phyloP scores from a whole-genome alignment of 2,113 vertebrate species.

The Lophotis ruficrista region DNA sequence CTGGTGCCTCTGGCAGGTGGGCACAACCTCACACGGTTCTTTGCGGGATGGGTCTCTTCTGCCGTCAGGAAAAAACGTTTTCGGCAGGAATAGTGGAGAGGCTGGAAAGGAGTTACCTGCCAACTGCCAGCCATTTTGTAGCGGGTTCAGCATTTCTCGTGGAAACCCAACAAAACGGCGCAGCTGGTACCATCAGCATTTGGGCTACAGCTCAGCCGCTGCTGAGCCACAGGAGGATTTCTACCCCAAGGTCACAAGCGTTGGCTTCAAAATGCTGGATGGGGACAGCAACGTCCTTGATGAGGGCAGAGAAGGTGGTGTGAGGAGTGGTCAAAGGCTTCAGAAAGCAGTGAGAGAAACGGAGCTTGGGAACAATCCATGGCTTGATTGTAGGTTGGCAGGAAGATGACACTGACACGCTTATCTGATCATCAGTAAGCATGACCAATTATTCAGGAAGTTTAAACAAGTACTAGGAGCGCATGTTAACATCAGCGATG shows the following conservation, averaged over 20 bases:
- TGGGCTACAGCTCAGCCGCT: not conserved
- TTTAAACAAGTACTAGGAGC: not conserved
- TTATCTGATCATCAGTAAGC: not conserved
- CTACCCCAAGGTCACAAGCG: rapidly evolving
- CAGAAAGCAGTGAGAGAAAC: not conserved
- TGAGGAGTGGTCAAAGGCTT: not conserved
- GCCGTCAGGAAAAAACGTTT: not conserved
- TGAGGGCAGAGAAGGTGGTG: not conserved
- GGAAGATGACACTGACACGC: not conserved
- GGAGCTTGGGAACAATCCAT: not conserved
- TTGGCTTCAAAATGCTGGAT: not conserved
- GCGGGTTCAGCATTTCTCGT: not conserved
- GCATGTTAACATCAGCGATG: not conserved
- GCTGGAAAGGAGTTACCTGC: not conserved
- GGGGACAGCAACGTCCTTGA: not conserved
- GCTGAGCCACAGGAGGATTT: not conserved
- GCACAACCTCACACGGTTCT: rapidly evolving
- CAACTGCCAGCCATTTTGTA: not conserved
- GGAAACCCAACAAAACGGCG: not conserved
- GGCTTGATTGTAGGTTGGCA: not conserved
- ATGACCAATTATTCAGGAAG: not conserved
- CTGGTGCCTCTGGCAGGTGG: not conserved
- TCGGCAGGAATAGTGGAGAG: not conserved
- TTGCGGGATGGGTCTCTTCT: not conserved
- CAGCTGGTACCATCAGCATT: rapidly evolving